Base-by-base conservation (phyloP, 2,888 invertebrate species). In the Helobdella robusta region DNA sequence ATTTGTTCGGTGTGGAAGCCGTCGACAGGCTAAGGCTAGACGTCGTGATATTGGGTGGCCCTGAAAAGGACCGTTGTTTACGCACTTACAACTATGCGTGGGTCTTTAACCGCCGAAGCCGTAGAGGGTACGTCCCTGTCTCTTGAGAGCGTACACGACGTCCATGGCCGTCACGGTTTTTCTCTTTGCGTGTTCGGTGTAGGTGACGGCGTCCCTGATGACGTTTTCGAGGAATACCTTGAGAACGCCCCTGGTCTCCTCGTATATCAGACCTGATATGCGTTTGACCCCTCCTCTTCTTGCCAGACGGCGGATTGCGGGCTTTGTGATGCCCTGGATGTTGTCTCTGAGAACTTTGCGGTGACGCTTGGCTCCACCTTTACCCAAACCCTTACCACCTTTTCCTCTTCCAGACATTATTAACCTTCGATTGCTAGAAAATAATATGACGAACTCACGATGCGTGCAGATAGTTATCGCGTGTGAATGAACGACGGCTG, bases 181-280 rank as follows among this genome's bases (percentile, higher is more conserved):
- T 32, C 67, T 56, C 56, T 67, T 67, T 50, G 59, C 65, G 60
- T 67, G 67, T 50, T 67, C 67, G 23, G 67, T 67, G 79, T 89
- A 89, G 2, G 88, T 89, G 61, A 89, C 88, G n/a, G 89, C 88
- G 75, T 89, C 89, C 54, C 87, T 83, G 72, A 89, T 88, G 36
- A 89, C 88, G 76, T 88, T 88, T 77, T 89, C 88, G 67, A 90
- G 82, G 77, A 90, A 91, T 0, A 88, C 86, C 30, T 60, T 60
- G 44, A 60, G 44, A 28, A 60, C 60, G 25, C 60, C 60, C 44
- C 60, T 60, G 40, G 60, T 60, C 44, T 60, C 60, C 77, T 89
- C 88, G 77, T 88, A 88, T 68, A 89, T 87, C 60, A 88, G 78
- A 0, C 87, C 87, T 18, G 87, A 87, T 61, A 88, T 87, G 74